phyloP scores from a whole-genome alignment of 2,888 invertebrate genomes.

The Tupiocoris notatus region DNA sequence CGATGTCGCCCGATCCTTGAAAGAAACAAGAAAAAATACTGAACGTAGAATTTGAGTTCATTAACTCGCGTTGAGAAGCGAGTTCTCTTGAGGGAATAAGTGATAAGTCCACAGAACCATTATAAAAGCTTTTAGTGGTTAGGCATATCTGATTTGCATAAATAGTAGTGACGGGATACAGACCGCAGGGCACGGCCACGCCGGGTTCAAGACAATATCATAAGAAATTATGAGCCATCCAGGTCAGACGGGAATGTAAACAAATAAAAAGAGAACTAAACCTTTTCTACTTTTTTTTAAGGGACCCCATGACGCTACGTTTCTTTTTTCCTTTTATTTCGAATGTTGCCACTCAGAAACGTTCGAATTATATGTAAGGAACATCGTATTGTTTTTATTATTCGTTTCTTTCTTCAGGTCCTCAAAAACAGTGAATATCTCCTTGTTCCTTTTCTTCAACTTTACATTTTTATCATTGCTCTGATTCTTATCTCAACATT shows the following conservation, averaged over 20 bases:
- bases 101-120: constrained; percentile 18
- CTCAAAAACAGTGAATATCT: too few species aligned
- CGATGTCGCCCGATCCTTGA: too few species aligned
- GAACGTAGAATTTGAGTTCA: constrained; percentile 11
- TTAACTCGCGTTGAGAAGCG: background rate
- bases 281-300: background rate
- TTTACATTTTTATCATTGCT: too few species aligned
- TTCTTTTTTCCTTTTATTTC: background rate
- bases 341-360: background rate
- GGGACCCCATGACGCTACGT: background rate
- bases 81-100: constrained; percentile 5
- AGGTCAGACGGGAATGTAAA: constrained; percentile 33
- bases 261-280: constrained; percentile 10
- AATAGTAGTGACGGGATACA: constrained; percentile 27
- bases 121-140: constrained; percentile 36
- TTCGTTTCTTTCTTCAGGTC: too few species aligned
- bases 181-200: background rate
- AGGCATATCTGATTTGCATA: constrained; percentile 38
- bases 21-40: background rate
- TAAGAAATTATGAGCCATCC: constrained; percentile 34
- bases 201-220: constrained; percentile 27
- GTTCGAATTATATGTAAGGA: background rate
- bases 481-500: too few species aligned
- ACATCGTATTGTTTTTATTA: background rate
- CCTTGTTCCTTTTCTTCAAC: too few species aligned